A percentile compares a stretch with the other conserved stretches of the same genome.
phyloP scores from a whole-genome alignment of 1,140 invertebrate genomes.

The Drosophila littoralis region DNA sequence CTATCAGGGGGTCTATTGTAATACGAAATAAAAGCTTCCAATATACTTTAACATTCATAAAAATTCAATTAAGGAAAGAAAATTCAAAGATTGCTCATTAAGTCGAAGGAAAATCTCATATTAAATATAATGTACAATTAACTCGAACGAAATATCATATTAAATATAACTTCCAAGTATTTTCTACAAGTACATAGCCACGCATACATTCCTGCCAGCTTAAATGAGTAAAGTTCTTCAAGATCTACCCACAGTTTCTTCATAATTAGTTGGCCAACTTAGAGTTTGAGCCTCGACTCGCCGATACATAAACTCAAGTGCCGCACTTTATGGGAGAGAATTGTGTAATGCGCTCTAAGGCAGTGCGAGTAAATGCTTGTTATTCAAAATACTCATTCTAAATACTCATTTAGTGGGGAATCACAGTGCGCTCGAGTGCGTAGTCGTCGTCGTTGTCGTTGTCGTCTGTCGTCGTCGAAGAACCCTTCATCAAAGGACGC shows the following conservation, averaged over 20 bases:
- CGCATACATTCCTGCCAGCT: neutral
- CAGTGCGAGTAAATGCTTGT: conserved; percentile 40
- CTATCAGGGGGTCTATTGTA: too few relatives aligned
- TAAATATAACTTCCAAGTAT: too few relatives aligned
- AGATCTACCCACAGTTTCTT: neutral
- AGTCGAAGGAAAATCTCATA: too few relatives aligned
- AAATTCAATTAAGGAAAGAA: too few relatives aligned
- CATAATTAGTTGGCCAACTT: neutral
- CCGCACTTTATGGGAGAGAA: neutral
- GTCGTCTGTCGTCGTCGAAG: conserved; percentile 4
- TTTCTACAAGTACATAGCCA: neutral
- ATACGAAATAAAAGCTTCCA: too few relatives aligned
- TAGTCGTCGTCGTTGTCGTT: neutral
- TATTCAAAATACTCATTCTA: conserved; percentile 63
- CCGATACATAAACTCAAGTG: neutral
- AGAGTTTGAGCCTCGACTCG: neutral
- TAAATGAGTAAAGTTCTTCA: neutral
- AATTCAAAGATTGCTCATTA: too few relatives aligned
- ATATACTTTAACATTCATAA: too few relatives aligned
- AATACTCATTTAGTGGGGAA: conserved; percentile 24
- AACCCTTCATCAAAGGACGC: conserved; percentile 48
- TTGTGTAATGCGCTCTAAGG: conserved; percentile 3
- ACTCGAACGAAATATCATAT: neutral
- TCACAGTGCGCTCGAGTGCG: conserved; percentile 40
- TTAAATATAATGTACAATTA: too few relatives aligned